Percentiles rank a stretch among this genome's conserved stretches.
Evolutionary conservation across 2,797 vertebrate species (phyloP).

Genomic region (Falco cherrug): DNA sequence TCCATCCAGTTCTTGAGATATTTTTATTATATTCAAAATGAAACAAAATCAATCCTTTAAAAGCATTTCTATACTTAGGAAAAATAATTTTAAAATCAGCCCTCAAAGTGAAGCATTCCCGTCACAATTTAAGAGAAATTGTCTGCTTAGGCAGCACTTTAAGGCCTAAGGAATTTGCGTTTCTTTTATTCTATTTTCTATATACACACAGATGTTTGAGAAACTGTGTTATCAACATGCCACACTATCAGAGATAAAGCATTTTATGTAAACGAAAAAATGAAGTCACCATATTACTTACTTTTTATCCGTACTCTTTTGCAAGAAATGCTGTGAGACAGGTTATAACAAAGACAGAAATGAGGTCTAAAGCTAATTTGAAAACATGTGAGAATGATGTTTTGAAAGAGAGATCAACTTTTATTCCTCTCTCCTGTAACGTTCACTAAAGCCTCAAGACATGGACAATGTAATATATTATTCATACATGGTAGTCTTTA

Average conservation of each 20-base stretch:
- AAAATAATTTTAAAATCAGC: not conserved
- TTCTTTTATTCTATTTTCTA: not conserved
- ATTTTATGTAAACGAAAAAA: not conserved
- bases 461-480: not conserved
- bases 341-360: not conserved
- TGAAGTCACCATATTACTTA: not conserved
- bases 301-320: not conserved
- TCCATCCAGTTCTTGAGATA: not conserved
- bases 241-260: not conserved
- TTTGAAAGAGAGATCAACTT: not conserved
- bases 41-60: not conserved
- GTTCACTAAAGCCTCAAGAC: not conserved
- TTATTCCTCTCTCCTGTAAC: not conserved
- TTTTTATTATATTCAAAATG: not conserved
- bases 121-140: not conserved
- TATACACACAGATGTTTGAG: not conserved
- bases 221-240: not conserved
- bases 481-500: not conserved
- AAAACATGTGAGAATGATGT: not conserved
- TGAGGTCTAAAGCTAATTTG: not conserved
- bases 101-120: not conserved
- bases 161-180: not conserved
- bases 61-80: not conserved
- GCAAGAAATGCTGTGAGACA: not conserved
- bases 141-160: not conserved